Evolutionary conservation across 2,797 vertebrate genomes (phyloP).

Genomic region (Pitangus sulphuratus): DNA sequence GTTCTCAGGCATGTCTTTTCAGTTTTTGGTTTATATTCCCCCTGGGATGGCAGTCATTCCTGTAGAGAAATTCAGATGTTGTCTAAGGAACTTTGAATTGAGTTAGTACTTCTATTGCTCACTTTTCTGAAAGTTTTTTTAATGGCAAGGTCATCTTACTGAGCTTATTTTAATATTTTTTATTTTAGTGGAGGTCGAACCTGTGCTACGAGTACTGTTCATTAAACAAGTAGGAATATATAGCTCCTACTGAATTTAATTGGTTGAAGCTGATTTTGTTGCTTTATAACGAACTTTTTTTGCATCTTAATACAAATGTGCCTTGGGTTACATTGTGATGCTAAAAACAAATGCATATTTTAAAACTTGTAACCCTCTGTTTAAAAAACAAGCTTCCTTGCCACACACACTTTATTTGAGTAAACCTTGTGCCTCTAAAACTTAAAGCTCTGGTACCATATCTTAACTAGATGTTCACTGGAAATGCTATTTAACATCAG

Average conservation of each 20-base stretch:
- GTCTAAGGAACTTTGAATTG: background rate
- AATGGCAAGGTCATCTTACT: background rate
- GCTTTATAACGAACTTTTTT: background rate
- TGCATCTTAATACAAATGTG: background rate
- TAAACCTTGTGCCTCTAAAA: background rate
- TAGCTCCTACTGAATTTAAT: background rate
- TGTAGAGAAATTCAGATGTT: background rate
- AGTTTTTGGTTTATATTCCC: background rate
- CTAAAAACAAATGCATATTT: background rate
- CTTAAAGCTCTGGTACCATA: background rate
- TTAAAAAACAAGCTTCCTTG: background rate
- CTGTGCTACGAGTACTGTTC: background rate
- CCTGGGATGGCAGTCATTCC: background rate
- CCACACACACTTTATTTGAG: background rate
- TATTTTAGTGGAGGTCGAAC: background rate
- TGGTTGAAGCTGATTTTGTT: background rate
- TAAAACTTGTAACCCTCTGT: background rate
- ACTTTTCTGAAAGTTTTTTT: background rate
- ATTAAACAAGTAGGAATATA: background rate
- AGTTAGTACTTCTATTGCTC: background rate
- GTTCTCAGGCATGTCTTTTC: background rate
- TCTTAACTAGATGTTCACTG: background rate
- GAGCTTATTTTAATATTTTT: background rate
- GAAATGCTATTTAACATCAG: background rate
- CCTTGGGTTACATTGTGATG: background rate